A percentile compares a stretch with the other conserved stretches of the same genome.
phyloP scores from a whole-genome alignment of 2,113 vertebrate genomes.

The Lepidothrix coronata region DNA sequence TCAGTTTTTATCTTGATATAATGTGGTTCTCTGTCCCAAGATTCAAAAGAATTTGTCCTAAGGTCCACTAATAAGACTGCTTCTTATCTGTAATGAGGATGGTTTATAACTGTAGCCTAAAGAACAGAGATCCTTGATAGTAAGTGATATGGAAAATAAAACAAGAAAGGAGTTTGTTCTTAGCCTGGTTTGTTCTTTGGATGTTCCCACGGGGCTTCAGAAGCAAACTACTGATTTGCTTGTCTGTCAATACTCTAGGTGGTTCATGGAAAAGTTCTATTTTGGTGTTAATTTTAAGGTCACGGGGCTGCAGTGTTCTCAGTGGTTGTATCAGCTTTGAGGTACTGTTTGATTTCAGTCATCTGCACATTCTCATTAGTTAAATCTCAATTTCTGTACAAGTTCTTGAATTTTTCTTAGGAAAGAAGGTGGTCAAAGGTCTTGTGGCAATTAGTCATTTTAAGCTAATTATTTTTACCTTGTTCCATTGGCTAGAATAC shows the following conservation, averaged over 20 bases:
- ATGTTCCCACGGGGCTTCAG: neutral
- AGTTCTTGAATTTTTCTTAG: neutral
- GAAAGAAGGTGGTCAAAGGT: neutral
- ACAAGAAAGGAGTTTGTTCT: neutral
- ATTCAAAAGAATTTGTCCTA: neutral
- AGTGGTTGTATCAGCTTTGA: neutral
- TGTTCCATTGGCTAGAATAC: neutral
- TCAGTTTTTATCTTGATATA: neutral
- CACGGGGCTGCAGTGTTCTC: neutral
- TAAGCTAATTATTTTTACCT: neutral
- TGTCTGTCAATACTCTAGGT: neutral
- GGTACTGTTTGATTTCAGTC: neutral
- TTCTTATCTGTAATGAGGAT: neutral
- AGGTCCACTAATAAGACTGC: neutral
- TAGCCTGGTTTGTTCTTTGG: neutral
- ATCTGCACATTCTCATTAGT: neutral
- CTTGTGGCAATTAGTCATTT: neutral
- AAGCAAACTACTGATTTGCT: neutral
- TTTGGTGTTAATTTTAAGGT: neutral
- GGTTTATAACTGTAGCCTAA: neutral
- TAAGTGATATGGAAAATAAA: neutral
- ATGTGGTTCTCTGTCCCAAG: neutral
- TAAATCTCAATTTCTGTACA: neutral
- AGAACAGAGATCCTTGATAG: neutral
- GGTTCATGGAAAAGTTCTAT: neutral